These are phyloP conservation scores for Eristalis tenax DNA, from an alignment of 2,888 invertebrate species.

Conservation along the genomic window DNA sequence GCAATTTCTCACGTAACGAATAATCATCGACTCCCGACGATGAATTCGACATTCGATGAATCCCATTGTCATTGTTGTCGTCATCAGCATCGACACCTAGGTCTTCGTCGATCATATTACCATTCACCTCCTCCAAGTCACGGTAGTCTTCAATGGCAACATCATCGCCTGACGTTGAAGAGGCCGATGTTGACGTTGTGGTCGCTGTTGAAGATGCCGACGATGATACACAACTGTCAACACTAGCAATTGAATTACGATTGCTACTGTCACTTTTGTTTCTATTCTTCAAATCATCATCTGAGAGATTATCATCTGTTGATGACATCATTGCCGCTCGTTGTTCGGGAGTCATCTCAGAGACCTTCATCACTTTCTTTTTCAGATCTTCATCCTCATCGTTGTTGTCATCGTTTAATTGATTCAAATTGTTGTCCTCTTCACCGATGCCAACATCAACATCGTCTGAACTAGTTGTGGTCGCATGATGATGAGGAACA, in stretches of 20 bases:
- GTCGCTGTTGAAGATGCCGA: conserved; percentile 75
- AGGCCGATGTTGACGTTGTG: conserved; percentile 71
- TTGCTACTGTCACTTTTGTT: conserved; percentile 73
- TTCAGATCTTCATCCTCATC: conserved; percentile 66
- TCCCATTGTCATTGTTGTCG: conserved; percentile 71
- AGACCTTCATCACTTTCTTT: conserved; percentile 26
- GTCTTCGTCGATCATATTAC: conserved; percentile 76
- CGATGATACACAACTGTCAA: conserved; percentile 79
- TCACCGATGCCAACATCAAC: conserved; percentile 12
- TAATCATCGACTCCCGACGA: conserved; percentile 80
- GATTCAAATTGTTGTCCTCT: conserved; percentile 54
- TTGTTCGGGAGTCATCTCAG: conserved; percentile 47
- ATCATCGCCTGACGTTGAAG: conserved; percentile 74
- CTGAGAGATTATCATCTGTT: conserved; percentile 64
- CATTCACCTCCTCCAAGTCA: conserved; percentile 78
- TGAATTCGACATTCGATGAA: conserved; percentile 76
- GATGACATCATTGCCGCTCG: conserved; percentile 66
- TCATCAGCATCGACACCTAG: conserved; percentile 72
- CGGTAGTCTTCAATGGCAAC: conserved; percentile 77
- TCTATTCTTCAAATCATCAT: conserved; percentile 67
- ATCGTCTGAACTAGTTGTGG: conserved; percentile 6
- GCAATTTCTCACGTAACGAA: conserved; percentile 79
- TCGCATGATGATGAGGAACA: conserved; percentile 76
- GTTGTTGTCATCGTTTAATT: conserved; percentile 51
- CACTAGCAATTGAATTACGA: conserved; percentile 80